Conservation (phyloP, 2,113 vertebrate species). For the Odobenus rosmarus region DNA sequence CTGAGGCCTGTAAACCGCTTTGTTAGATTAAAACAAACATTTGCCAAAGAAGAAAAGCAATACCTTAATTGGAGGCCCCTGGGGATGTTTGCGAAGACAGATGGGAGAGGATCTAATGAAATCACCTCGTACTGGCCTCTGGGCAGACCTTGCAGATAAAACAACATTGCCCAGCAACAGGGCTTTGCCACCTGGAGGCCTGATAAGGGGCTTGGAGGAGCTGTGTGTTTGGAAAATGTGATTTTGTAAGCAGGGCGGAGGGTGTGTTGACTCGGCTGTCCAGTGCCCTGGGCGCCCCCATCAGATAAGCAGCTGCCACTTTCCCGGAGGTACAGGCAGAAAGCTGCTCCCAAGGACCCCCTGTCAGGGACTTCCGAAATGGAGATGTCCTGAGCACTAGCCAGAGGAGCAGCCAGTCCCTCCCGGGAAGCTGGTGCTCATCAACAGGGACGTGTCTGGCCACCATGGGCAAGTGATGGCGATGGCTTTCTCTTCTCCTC, state of each 20-base stretch:
- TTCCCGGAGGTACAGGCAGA: not conserved
- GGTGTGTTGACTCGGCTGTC: constrained; percentile 47
- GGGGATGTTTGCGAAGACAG: constrained; percentile 72
- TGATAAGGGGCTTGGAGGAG: constrained; percentile 54
- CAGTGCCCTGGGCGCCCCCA: rapidly evolving
- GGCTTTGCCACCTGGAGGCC: constrained; percentile 59
- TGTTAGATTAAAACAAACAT: constrained; percentile 74
- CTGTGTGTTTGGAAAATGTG: constrained; percentile 51
- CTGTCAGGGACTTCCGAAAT: not conserved
- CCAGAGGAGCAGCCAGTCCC: not conserved
- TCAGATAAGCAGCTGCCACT: constrained; percentile 70
- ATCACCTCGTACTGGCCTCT: not conserved
- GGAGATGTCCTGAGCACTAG: not conserved
- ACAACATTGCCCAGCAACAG: constrained; percentile 69
- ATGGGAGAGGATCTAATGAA: constrained; percentile 67
- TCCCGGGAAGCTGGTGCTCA: not conserved
- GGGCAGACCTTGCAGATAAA: constrained; percentile 48
- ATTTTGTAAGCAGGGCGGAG: not conserved
- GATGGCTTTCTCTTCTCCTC: not conserved
- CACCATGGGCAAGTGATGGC: not conserved
- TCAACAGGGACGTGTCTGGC: not conserved
- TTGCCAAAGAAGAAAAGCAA: constrained; percentile 56
- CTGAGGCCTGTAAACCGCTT: not conserved
- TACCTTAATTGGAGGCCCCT: constrained; percentile 66
- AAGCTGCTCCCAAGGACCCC: not conserved